Evolutionary conservation across 2,113 vertebrate genomes (phyloP).

Genomic region (Bufo gargarizans): DNA sequence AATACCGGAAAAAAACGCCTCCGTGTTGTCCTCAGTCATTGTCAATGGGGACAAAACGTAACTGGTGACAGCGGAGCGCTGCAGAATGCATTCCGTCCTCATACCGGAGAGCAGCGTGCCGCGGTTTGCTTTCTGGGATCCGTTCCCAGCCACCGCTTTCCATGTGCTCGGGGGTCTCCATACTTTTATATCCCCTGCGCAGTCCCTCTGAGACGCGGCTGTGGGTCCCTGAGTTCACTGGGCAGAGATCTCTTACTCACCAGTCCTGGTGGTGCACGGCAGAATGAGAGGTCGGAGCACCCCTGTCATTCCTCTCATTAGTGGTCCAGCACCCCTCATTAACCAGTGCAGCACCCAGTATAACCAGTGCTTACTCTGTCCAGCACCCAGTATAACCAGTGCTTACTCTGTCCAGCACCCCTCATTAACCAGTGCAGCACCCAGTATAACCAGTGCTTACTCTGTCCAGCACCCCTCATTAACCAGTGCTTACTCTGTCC

Average conservation of each 20-base stretch:
- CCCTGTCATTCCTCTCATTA: not conserved
- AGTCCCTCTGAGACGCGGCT: not conserved
- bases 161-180: too few species aligned
- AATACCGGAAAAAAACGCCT: too few species aligned
- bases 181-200: not conserved
- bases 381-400: not conserved
- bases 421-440: not conserved
- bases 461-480: not conserved
- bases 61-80: too few species aligned
- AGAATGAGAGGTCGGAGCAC: not conserved
- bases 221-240: not conserved
- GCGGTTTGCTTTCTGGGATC: too few species aligned
- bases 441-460: not conserved
- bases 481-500: not conserved
- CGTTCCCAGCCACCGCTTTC: too few species aligned
- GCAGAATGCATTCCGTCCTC: too few species aligned
- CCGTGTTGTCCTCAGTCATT: too few species aligned
- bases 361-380: not conserved
- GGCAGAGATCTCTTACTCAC: not conserved
- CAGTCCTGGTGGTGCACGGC: not conserved
- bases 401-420: not conserved
- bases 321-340: not conserved
- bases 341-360: not conserved
- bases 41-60: too few species aligned
- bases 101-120: too few species aligned